Evolutionary conservation across 2,888 invertebrate genomes (phyloP), one percentile per base, ranked within the genome.

Genomic region (Brachycybe producta): DNA sequence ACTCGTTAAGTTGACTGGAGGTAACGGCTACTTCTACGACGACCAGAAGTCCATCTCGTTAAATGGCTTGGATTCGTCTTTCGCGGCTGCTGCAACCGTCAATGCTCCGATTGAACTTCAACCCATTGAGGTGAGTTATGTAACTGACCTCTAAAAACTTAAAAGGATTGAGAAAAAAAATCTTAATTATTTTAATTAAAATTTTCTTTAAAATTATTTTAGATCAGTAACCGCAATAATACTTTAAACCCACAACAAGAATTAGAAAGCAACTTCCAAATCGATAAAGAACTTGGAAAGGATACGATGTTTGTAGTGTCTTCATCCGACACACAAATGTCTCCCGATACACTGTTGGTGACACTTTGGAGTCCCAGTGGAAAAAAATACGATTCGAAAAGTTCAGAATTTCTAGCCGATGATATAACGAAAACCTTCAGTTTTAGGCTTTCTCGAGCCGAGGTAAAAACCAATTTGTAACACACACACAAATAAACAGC

Each of bases 241-340:
- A 23, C 43, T 4, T 36, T 54, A 23, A 35, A 41, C 7, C 17
- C 23, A 13, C 5, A 35, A 7, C 32, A 41, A 13, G 48, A 52
- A 30, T 17, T 44, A 11, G 43, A 49, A 19, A 30, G 41, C 3
- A 34, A 52, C 39, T 56, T 58, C 35, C 44, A 28, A 11, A 28
- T 57, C 8, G 54, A 55, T 17, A 48, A 49, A 35, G 52, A 52
- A 27, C 34, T 54, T 3, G 60, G 60, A 3, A 55, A 52, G 30
- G 54, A 55, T 19, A 58, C 58, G 0, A 47, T 47, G 15, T 56
- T 52, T n/a, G 36, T 54, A 28, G 26, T 52, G 7, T 45, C 49
- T 19, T n/a, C n/a, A n/a, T 54, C 47, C 26, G 54, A 54, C 27
- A 49, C 26, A 19, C 24, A 40, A 11, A 38, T 24, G 5, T 11